phyloP scores from a whole-genome alignment of 2,113 vertebrate genomes.

The Antennarius striatus region DNA sequence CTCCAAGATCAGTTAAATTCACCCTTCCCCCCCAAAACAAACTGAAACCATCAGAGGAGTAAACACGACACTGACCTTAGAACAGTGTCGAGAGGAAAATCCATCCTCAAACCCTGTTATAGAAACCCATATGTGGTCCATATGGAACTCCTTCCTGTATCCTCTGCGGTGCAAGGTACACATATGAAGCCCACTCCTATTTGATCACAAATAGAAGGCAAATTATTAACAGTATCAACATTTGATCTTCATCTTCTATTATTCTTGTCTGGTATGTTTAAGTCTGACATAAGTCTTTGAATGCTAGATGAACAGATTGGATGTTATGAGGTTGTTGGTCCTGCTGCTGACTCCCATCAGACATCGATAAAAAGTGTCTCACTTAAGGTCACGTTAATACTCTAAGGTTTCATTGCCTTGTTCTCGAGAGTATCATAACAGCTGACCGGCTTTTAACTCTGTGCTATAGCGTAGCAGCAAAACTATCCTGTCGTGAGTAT shows the following conservation, averaged over 20 bases:
- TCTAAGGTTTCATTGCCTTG: conserved; percentile 43
- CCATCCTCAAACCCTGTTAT: conserved; percentile 45
- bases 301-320: conserved; percentile 12
- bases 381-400: conserved; percentile 16
- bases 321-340: conserved; percentile 15
- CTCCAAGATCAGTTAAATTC: conserved; percentile 60
- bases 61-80: conserved; percentile 68
- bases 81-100: conserved; percentile 69
- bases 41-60: conserved; percentile 72
- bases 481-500: conserved; percentile 32
- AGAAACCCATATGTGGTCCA: conserved; percentile 72
- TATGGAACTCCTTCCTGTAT: conserved; percentile 68
- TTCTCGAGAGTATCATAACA: conserved; percentile 43
- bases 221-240: neutral
- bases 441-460: conserved; percentile 34
- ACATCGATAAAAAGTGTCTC: conserved; percentile 30
- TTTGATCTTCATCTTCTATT: neutral
- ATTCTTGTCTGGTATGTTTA: neutral
- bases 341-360: conserved; percentile 17
- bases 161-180: conserved; percentile 47
- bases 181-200: conserved; percentile 34
- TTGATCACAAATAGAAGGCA: conserved; percentile 26
- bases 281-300: neutral
- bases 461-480: conserved; percentile 18
- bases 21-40: conserved; percentile 36